phyloP scores from a whole-genome alignment of 2,113 vertebrate genomes.

The Myodes glareolus region DNA sequence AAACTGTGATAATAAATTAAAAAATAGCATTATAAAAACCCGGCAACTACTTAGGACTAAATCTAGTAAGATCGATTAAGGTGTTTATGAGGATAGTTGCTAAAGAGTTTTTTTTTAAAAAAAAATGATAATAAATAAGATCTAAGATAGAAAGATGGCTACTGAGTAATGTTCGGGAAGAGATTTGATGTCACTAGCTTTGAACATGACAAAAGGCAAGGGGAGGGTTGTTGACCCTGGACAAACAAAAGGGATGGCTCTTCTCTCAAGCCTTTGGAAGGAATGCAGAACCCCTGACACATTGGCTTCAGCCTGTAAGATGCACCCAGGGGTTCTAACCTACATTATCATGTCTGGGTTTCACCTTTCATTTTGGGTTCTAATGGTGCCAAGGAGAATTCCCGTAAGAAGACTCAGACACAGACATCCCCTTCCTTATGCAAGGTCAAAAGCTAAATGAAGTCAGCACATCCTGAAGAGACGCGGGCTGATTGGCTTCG shows the following conservation, averaged over 20 bases:
- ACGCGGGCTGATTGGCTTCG: conserved; percentile 88
- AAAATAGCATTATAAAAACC: neutral
- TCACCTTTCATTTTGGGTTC: conserved; percentile 72
- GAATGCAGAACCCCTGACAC: neutral
- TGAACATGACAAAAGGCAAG: neutral
- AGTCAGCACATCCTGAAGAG: conserved; percentile 90
- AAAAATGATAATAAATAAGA: neutral
- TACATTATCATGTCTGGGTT: conserved; percentile 51
- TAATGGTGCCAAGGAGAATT: conserved; percentile 30
- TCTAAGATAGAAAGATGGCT: neutral
- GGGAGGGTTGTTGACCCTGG: neutral
- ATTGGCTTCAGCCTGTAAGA: neutral
- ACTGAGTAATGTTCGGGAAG: neutral
- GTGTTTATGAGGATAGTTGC: neutral
- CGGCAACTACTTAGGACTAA: neutral
- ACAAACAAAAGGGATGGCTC: neutral
- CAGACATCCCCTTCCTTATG: conserved; percentile 90
- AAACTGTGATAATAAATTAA: neutral
- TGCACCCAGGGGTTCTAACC: neutral
- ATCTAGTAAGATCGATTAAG: neutral
- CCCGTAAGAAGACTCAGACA: conserved; percentile 89
- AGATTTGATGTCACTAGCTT: neutral
- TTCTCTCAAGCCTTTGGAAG: neutral
- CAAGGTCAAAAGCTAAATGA: conserved; percentile 88
- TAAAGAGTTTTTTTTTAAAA: neutral